These are phyloP conservation scores for Dryadula phaetusa DNA, from an alignment of 2,888 invertebrate species.

Conservation along the genomic window DNA sequence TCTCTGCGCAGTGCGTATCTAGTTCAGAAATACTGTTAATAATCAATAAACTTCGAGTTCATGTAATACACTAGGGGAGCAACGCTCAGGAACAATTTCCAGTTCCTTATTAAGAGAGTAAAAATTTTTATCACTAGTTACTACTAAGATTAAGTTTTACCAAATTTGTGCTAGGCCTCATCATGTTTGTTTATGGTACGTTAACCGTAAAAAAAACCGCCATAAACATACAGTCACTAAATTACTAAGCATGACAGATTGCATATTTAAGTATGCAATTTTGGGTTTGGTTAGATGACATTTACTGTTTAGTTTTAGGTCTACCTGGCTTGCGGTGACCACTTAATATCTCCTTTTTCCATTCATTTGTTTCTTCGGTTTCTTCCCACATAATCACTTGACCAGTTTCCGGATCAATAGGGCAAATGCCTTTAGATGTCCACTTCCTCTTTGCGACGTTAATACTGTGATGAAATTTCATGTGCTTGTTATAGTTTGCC, in stretches of 20 bases:
- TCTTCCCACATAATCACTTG: conserved; percentile 5
- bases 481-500: conserved; percentile 14
- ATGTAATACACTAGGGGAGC: background rate
- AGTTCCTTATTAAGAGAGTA: too few relatives aligned
- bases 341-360: background rate
- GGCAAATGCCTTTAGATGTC: background rate
- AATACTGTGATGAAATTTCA: background rate
- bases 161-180: too few relatives aligned
- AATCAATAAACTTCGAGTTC: background rate
- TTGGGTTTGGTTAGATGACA: background rate
- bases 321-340: background rate
- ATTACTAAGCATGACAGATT: too few relatives aligned
- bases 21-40: background rate
- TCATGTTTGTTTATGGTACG: too few relatives aligned
- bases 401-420: background rate
- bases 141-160: too few relatives aligned
- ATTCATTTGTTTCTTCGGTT: background rate
- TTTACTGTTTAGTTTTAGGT: conserved; percentile 2
- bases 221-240: too few relatives aligned
- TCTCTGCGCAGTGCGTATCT: background rate
- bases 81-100: background rate
- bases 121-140: too few relatives aligned
- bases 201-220: too few relatives aligned
- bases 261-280: background rate
- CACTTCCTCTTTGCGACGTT: background rate